Conservation (phyloP, 2,113 vertebrate genomes). For the Oreochromis spilurus region DNA sequence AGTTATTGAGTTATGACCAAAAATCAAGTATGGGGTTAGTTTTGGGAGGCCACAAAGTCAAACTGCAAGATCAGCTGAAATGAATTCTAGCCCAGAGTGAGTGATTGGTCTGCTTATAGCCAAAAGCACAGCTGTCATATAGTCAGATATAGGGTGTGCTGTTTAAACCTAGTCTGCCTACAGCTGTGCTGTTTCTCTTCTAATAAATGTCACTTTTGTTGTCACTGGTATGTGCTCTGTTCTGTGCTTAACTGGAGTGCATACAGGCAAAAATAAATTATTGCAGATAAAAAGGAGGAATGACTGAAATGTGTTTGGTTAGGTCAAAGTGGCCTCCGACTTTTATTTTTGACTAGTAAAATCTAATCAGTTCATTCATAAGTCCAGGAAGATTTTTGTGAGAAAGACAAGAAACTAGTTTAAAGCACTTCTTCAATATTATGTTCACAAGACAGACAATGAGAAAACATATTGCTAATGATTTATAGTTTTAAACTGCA, state of each 20-base stretch:
- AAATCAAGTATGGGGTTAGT: not conserved
- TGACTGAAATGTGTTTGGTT: not conserved
- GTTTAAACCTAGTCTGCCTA: not conserved
- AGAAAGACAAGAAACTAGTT: not conserved
- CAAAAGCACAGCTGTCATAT: not conserved
- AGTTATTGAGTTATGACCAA: not conserved
- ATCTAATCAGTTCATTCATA: not conserved
- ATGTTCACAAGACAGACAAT: not conserved
- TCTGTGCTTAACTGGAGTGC: not conserved
- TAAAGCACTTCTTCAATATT: not conserved
- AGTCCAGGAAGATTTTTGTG: not conserved
- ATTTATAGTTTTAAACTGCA: not conserved
- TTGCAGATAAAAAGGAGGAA: not conserved
- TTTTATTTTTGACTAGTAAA: not conserved
- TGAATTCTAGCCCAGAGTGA: not conserved
- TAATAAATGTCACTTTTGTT: not conserved
- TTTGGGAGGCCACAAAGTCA: not conserved
- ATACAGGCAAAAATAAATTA: rapidly evolving
- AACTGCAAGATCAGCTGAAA: not conserved
- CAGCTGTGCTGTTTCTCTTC: not conserved
- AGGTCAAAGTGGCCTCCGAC: not conserved
- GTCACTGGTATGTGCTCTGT: rapidly evolving
- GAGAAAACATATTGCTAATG: not conserved
- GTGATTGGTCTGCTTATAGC: not conserved
- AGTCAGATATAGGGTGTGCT: not conserved